These are phyloP conservation scores for Cromileptes altivelis DNA, from an alignment of 2,113 vertebrate genomes.

Conservation along the genomic window DNA sequence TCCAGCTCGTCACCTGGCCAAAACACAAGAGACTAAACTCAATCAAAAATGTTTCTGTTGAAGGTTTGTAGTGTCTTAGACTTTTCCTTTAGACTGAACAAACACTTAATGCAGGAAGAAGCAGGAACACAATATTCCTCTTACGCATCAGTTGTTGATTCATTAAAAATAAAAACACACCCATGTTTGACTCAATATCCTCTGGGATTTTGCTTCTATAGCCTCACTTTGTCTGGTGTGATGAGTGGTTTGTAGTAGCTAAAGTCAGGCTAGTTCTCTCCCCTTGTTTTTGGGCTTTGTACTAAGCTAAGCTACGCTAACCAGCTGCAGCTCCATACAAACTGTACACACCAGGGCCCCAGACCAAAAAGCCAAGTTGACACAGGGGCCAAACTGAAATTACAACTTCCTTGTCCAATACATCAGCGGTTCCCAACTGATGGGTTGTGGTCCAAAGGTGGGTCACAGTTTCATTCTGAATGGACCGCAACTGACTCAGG, in stretches of 20 bases:
- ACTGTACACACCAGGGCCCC: too few species aligned
- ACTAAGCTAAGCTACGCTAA: too few species aligned
- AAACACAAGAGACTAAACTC: slow-evolving; percentile 12
- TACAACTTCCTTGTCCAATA: too few species aligned
- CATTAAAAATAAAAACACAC: background rate
- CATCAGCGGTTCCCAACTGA: too few species aligned
- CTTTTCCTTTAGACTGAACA: background rate
- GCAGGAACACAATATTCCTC: background rate
- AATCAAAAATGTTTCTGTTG: background rate
- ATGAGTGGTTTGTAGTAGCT: background rate
- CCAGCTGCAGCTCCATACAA: too few species aligned
- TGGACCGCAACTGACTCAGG: too few species aligned
- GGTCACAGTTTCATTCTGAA: too few species aligned
- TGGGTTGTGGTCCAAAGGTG: too few species aligned
- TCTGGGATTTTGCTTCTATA: background rate
- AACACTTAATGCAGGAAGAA: background rate
- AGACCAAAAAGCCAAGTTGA: too few species aligned
- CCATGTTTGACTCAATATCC: background rate
- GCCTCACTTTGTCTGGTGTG: background rate
- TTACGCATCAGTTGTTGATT: background rate
- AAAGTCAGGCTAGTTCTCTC: background rate
- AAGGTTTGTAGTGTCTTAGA: background rate
- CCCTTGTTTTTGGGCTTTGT: background rate
- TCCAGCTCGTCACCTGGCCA: slow-evolving; percentile 94
- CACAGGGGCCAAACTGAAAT: too few species aligned